A percentile compares a stretch with the other conserved stretches of the same genome.
These are phyloP conservation scores for Luperina nickerlii DNA, from an alignment of 2,888 invertebrate genomes.

Conservation along the genomic window DNA sequence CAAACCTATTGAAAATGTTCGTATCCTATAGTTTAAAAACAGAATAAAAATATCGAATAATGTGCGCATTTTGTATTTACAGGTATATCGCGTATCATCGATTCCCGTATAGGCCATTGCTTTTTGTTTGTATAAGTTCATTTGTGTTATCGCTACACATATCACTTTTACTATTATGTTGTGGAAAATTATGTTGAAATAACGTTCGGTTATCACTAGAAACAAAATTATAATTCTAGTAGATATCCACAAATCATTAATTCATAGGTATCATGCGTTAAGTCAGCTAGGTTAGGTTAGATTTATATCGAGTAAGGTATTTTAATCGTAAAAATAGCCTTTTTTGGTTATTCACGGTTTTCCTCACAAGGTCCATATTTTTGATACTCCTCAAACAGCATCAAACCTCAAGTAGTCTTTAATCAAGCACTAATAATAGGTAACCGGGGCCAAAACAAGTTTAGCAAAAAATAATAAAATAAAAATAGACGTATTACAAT, in stretches of 20 bases:
- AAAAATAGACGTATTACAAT: neutral
- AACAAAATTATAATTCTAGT: neutral
- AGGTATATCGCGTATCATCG: neutral
- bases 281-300: neutral
- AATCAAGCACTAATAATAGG: neutral
- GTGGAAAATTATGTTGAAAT: neutral
- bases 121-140: constrained; percentile 3
- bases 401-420: neutral
- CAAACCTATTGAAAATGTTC: constrained; percentile 11
- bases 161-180: neutral
- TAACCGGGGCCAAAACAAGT: neutral
- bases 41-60: neutral
- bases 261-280: neutral
- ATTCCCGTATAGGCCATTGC: neutral
- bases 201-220: neutral
- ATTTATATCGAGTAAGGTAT: neutral
- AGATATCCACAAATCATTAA: neutral
- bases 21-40: neutral
- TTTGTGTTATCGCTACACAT: constrained; percentile 11
- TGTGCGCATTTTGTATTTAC: constrained; percentile 15
- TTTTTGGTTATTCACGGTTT: neutral
- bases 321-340: neutral
- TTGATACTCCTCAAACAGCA: neutral
- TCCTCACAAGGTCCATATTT: neutral
- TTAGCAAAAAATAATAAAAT: neutral